Percentiles rank a stretch among this genome's conserved stretches.
Conservation (phyloP, 53 echinoderm and acorn worm genomes). For the Crossaster papposus region DNA sequence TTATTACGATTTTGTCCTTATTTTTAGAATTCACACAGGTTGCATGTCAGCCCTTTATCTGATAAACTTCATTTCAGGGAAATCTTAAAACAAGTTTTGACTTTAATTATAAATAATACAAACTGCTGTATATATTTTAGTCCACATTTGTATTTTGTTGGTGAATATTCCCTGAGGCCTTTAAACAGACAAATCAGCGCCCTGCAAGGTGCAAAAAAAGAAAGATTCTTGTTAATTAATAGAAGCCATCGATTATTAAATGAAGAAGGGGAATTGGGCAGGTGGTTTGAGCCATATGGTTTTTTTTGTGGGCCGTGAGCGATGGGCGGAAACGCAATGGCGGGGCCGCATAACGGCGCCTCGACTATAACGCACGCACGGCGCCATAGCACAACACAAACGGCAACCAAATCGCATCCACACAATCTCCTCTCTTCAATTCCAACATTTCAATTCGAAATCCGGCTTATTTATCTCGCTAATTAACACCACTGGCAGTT, state of each 20-base stretch:
- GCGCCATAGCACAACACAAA: slow-evolving; percentile 7
- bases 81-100: no score
- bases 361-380: background rate
- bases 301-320: slow-evolving; percentile 5
- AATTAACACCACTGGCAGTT: background rate
- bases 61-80: no score
- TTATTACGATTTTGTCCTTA: no score
- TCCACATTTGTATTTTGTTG: no score
- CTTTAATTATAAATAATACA: no score
- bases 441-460: background rate
- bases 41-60: no score
- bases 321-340: slow-evolving; percentile 5
- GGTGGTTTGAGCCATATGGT: background rate
- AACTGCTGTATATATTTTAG: no score
- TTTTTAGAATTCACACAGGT: no score
- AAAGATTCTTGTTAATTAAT: background rate
- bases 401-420: background rate
- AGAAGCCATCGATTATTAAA: slow-evolving; percentile 3
- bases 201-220: background rate
- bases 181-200: background rate
- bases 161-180: no score
- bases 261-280: background rate
- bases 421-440: background rate
- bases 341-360: background rate
- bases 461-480: background rate